Evolutionary conservation across 2,888 invertebrate species (phyloP).

Genomic region (Lithophane semibrunnea): DNA sequence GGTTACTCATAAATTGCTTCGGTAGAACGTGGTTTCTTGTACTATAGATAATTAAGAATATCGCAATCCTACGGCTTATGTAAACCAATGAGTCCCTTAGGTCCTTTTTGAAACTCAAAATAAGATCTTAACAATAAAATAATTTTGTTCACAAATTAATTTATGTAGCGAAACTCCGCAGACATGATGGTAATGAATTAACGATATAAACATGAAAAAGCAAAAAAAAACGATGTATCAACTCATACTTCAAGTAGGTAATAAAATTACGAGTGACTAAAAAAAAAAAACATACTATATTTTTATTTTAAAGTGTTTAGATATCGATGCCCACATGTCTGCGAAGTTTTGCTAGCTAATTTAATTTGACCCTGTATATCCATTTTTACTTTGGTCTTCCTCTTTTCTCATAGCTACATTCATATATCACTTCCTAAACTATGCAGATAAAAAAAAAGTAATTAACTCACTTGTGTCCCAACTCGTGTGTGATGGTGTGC

Average conservation of each 20-base stretch:
- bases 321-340: too few species aligned
- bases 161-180: too few species aligned
- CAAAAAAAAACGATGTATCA: too few species aligned
- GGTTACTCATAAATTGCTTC: slow-evolving; percentile 3
- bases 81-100: neutral
- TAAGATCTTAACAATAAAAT: neutral
- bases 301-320: too few species aligned
- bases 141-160: neutral
- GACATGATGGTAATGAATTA: too few species aligned
- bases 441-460: neutral
- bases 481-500: slow-evolving; percentile 97
- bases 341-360: too few species aligned
- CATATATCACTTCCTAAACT: neutral
- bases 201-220: too few species aligned
- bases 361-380: neutral
- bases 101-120: neutral
- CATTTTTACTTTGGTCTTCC: too few species aligned
- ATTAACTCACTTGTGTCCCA: slow-evolving; percentile 96
- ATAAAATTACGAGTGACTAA: too few species aligned
- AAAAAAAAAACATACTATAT: too few species aligned
- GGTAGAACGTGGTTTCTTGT: neutral
- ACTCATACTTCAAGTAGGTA: too few species aligned
- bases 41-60: neutral
- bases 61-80: neutral
- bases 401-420: neutral